Evolutionary conservation across 2,888 invertebrate species (phyloP), one percentile per base, ranked within the genome.

Genomic region (Melieria crassipennis): DNA sequence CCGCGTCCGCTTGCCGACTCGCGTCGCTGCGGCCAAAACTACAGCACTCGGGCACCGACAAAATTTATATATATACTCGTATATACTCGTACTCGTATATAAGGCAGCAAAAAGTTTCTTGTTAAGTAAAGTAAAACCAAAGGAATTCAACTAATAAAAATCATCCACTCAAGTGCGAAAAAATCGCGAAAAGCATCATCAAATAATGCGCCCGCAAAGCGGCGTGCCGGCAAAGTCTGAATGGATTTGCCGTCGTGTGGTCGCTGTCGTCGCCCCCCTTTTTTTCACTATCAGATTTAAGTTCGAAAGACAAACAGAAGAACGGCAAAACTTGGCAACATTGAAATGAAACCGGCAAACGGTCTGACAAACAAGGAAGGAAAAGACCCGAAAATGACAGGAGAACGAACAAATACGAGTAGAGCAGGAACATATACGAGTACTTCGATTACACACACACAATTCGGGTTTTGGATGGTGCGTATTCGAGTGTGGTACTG

Each of bases 121-220:
- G 57, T 42, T 62, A 56, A 63, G 62, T 58, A 68, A 70, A 61
- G 61, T 61, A 74, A 78, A 80, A 81, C 83, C 81, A 81, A 83
- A 84, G 84, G 84, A 85, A 85, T 86, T 85, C 83, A 82, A 84
- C 85, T 85, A 85, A 85, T 85, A 85, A 85, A 86, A 85, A 86
- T 85, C 82, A 84, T 80, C 79, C 86, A 85, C 82, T 85, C 85
- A 84, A 85, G 85, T 86, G 86, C 83, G 84, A 86, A 85, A 86
- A 84, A 84, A 84, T 84, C 84, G 83, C 84, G 84, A 80, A 83
- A 81, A 84, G 83, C 82, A 84, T 83, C 83, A 82, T 82, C 82
- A 70, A 70, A 65, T 65, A 65, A 70, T 70, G 60, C 65, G n/a
- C 1, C 58, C 47, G 10, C 66, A 5, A 11, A 5, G 50, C 9